Evolutionary conservation across 1,140 invertebrate species (phyloP).

Genomic region (Drosophila sp.): DNA sequence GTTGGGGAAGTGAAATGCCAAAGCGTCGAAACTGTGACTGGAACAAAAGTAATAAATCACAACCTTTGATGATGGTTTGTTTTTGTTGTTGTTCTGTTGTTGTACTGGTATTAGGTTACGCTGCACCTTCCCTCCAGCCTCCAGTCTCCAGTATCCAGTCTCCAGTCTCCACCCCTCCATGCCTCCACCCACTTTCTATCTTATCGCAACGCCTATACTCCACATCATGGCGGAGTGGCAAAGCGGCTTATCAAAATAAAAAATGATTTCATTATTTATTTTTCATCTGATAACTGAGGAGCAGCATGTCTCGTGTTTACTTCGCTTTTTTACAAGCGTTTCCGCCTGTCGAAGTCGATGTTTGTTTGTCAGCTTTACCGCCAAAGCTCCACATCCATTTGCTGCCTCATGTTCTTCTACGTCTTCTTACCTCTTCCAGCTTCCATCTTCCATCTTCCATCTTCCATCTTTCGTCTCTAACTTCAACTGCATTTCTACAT

Average conservation of each 20-base stretch:
- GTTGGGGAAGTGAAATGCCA: slow-evolving; percentile 11
- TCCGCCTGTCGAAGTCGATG: slow-evolving; percentile 57
- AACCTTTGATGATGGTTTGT: slow-evolving; percentile 76
- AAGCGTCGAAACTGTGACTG: slow-evolving; percentile 15
- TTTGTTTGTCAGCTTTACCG: slow-evolving; percentile 51
- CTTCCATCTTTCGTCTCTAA: too few species aligned
- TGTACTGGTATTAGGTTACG: slow-evolving; percentile 41
- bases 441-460: background rate
- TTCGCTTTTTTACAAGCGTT: slow-evolving; percentile 67
- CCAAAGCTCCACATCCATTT: background rate
- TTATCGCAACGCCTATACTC: background rate
- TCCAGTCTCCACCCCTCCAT: too few species aligned
- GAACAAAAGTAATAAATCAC: slow-evolving; percentile 74
- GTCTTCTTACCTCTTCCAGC: background rate
- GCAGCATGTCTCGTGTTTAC: slow-evolving; percentile 55
- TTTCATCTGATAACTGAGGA: slow-evolving; percentile 73
- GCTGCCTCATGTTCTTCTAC: too few species aligned
- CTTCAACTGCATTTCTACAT: slow-evolving; percentile 2
- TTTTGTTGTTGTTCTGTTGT: too few species aligned
- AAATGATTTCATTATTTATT: slow-evolving; percentile 83
- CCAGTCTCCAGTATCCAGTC: background rate
- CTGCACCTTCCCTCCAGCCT: background rate
- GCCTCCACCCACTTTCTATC: too few species aligned
- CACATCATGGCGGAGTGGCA: slow-evolving; percentile 36
- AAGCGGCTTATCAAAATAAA: slow-evolving; percentile 83